Evolutionary conservation across 1,140 invertebrate genomes (phyloP), one percentile per base, ranked within the genome.

Genomic region (Drosophila rufa): DNA sequence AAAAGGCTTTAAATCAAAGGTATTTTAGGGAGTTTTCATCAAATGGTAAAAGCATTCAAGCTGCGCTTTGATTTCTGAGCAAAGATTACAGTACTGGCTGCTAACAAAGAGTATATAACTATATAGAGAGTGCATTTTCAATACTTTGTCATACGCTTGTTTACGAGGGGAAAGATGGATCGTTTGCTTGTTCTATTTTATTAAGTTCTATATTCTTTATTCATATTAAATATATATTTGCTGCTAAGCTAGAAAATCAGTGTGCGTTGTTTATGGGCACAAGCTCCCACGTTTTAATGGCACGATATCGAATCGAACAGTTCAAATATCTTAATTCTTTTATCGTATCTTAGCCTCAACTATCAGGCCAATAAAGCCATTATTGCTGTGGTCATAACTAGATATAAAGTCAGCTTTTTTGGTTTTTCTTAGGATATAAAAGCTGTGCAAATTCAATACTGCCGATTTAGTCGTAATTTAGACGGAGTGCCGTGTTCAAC

Each of bases 401-500:
- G 51, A 38, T 55, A 55, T 38, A 33, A 55, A 38, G 36, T 55
- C 12, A 9, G 12, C 6, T 38, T 53, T 19, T n/a, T 4, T 19
- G 50, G n/a, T n/a, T n/a, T n/a, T n/a, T n/a, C n/a, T n/a, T n/a
- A n/a, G 11, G 33, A 38, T 38, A 55, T 55, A 55, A 38, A 38
- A 55, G 12, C 17, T 55, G 33, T 4, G 14, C 19, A 22, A 36
- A 36, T 4, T 15, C 51, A 55, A 55, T 38, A 15, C 12, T 22
- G 7, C 3, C 51, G 17, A 38, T 22, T 36, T 55, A 38, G 51
- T 38, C 17, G 19, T 9, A 55, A 9, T 55, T 55, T 38, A 22
- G 7, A 38, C 12, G 17, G 17, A 38, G 30, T 38, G 17, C 3
- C 12, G 33, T 15, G 14, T 7, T 2, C 0, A 38, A 15, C 33